A percentile compares a stretch with the other conserved stretches of the same genome.
These are phyloP conservation scores for Papilio helenus DNA, from an alignment of 1,140 invertebrate species.

Conservation along the genomic window DNA sequence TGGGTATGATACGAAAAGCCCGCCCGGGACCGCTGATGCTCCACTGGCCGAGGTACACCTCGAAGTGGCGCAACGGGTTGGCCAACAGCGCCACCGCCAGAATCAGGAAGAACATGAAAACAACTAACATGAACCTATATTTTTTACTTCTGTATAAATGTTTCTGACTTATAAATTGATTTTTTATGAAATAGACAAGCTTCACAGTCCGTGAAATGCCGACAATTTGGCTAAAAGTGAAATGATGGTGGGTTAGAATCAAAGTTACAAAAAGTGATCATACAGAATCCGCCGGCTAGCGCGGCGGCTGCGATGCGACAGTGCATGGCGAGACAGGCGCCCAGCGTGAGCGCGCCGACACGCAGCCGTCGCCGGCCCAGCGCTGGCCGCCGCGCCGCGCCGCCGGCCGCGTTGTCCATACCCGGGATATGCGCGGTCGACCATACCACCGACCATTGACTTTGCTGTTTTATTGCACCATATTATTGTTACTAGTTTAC, in stretches of 20 bases:
- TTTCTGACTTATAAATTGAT: not conserved
- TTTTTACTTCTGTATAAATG: constrained; percentile 33
- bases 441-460: constrained; percentile 69
- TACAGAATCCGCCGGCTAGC: constrained; percentile 68
- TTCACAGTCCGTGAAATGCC: not conserved
- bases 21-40: constrained; percentile 75
- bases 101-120: constrained; percentile 65
- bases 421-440: constrained; percentile 69
- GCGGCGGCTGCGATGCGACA: constrained; percentile 61
- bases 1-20: constrained; percentile 70
- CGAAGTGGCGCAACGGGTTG: constrained; percentile 74
- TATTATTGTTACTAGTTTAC: not conserved
- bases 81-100: constrained; percentile 57
- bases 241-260: no score
- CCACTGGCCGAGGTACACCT: constrained; percentile 78
- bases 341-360: constrained; percentile 58
- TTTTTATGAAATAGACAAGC: not conserved
- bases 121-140: constrained; percentile 48
- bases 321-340: constrained; percentile 67
- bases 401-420: constrained; percentile 63
- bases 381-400: constrained; percentile 41
- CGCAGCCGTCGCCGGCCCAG: constrained; percentile 62
- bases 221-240: not conserved
- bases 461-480: constrained; percentile 47
- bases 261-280: constrained; percentile 39